phyloP scores from a whole-genome alignment of 2,888 invertebrate genomes.

The Pterobdella sp. region DNA sequence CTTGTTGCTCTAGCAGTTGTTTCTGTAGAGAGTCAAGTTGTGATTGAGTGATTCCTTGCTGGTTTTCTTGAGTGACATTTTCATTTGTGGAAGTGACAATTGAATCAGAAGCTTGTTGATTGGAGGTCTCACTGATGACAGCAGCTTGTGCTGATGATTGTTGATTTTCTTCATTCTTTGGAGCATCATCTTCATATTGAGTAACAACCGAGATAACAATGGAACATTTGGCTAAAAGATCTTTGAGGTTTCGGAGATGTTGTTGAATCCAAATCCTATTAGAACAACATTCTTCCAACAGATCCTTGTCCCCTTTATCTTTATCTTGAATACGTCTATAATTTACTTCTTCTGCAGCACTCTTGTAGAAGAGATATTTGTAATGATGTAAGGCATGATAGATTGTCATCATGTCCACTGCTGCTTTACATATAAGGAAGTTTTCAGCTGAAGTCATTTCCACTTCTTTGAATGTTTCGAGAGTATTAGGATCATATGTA shows the following conservation, averaged over 20 bases:
- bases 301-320: constrained; percentile 42
- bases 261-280: constrained; percentile 47
- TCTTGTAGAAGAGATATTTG: constrained; percentile 45
- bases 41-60: constrained; percentile 51
- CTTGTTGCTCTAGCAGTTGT: constrained; percentile 52
- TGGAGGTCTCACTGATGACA: neutral
- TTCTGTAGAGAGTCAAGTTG: constrained; percentile 54
- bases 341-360: constrained; percentile 43
- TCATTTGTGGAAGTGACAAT: neutral
- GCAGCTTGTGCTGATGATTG: constrained; percentile 36
- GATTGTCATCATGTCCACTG: constrained; percentile 42
- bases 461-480: constrained; percentile 24
- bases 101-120: neutral
- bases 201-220: constrained; percentile 32
- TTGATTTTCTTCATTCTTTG: constrained; percentile 52
- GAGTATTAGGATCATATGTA: constrained; percentile 22
- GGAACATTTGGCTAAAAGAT: constrained; percentile 31
- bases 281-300: constrained; percentile 47
- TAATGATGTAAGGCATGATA: constrained; percentile 47
- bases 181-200: constrained; percentile 26
- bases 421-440: constrained; percentile 24
- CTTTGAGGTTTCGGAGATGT: constrained; percentile 28
- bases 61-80: constrained; percentile 35
- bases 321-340: constrained; percentile 26
- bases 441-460: constrained; percentile 24